Conservation (phyloP, 1,140 invertebrate genomes). For the Acyrthosiphon pisum region DNA sequence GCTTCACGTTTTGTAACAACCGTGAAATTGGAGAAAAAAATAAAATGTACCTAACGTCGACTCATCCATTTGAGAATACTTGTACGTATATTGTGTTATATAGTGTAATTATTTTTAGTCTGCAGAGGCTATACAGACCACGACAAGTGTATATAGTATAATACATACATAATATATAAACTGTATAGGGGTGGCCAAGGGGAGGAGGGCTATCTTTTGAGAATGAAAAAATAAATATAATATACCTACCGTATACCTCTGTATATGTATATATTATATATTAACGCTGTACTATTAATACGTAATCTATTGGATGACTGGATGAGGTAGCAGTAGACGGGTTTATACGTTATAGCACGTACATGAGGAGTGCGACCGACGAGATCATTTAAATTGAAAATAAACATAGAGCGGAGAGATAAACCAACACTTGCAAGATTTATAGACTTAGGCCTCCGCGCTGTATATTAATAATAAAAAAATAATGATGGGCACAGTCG, state of each 20-base stretch:
- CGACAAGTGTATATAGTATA: not conserved
- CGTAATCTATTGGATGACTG: not conserved
- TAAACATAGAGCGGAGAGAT: constrained; percentile 16
- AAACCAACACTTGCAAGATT: constrained; percentile 49
- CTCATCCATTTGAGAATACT: not conserved
- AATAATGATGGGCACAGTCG: not conserved
- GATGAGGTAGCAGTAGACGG: not conserved
- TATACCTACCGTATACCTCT: not conserved
- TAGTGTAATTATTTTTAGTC: not conserved
- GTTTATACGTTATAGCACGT: not conserved
- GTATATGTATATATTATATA: not conserved
- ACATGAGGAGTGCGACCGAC: not conserved
- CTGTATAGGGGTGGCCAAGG: not conserved
- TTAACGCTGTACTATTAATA: not conserved
- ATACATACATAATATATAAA: not conserved
- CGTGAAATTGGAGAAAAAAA: constrained; percentile 38
- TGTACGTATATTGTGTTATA: not conserved
- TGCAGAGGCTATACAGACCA: not conserved
- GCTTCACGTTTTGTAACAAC: not conserved
- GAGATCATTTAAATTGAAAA: constrained; percentile 46
- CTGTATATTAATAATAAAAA: not conserved
- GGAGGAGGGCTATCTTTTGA: not conserved
- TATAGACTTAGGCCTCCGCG: not conserved
- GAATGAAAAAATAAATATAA: not conserved
- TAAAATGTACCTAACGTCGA: not conserved